phyloP scores from a whole-genome alignment of 2,888 invertebrate genomes.

The Aricia artaxerxes region DNA sequence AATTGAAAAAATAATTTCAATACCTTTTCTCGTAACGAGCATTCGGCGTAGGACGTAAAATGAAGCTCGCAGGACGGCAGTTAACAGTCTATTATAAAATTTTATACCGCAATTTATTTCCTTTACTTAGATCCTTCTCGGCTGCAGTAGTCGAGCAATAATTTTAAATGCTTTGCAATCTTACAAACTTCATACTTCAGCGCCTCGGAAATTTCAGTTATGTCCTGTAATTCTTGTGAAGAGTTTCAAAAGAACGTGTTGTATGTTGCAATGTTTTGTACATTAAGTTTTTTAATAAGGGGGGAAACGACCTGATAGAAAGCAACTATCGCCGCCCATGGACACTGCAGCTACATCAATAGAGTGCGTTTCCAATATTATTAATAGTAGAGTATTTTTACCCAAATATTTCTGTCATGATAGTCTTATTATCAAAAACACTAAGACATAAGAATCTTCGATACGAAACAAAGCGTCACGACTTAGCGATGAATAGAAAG shows the following conservation, averaged over 20 bases:
- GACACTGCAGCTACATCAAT: too few relatives aligned
- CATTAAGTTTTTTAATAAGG: too few relatives aligned
- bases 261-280: not conserved
- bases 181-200: constrained; percentile 34
- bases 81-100: constrained; percentile 51
- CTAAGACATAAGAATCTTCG: not conserved
- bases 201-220: constrained; percentile 16
- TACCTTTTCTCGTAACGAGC: constrained; percentile 43
- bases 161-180: constrained; percentile 46
- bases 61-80: constrained; percentile 45
- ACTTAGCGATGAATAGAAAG: too few relatives aligned
- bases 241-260: not conserved
- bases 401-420: too few relatives aligned
- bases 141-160: constrained; percentile 43
- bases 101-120: constrained; percentile 48
- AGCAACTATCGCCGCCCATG: too few relatives aligned
- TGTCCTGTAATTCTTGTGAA: not conserved
- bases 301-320: too few relatives aligned
- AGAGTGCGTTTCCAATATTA: too few relatives aligned
- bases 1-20: constrained; percentile 41
- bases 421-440: too few relatives aligned
- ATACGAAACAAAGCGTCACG: not conserved
- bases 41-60: constrained; percentile 45
- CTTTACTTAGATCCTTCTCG: constrained; percentile 44
- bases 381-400: too few relatives aligned